A percentile compares a stretch with the other conserved stretches of the same genome.
Conservation (phyloP, 2,113 vertebrate species). For the Donacobius atricapilla region DNA sequence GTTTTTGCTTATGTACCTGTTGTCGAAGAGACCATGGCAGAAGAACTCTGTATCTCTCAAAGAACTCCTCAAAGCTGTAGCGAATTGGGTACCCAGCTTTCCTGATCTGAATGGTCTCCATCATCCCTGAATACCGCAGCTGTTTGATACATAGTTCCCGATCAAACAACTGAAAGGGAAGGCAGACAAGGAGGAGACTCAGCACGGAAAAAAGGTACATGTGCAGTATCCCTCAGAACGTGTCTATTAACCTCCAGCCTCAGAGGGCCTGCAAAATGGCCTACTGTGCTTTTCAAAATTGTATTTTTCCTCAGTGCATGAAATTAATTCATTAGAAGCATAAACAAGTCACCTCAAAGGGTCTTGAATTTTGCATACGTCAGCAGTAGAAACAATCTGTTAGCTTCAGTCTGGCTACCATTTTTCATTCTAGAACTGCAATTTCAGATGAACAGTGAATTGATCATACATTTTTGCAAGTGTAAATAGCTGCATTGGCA, state of each 20-base stretch:
- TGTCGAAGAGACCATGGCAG: constrained; percentile 50
- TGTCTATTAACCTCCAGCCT: background rate
- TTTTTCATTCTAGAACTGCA: background rate
- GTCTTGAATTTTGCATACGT: background rate
- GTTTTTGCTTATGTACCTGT: constrained; percentile 34
- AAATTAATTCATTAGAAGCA: background rate
- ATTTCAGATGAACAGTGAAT: background rate
- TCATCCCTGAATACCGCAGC: constrained; percentile 93
- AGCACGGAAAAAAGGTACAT: background rate
- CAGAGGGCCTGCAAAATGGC: background rate
- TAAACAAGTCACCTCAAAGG: background rate
- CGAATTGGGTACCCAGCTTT: constrained; percentile 90
- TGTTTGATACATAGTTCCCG: constrained; percentile 90
- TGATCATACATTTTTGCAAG: background rate
- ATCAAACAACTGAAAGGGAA: constrained; percentile 82
- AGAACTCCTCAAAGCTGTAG: constrained; percentile 87
- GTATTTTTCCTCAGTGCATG: background rate
- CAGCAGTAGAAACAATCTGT: background rate
- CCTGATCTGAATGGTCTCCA: constrained; percentile 93
- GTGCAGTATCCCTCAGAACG: background rate
- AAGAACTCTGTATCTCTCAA: constrained; percentile 81
- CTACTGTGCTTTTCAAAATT: background rate
- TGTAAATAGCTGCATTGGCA: background rate
- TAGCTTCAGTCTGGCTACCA: background rate
- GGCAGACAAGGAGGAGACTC: background rate